These are phyloP conservation scores for Mythimna ferrago DNA, from an alignment of 2,888 invertebrate species.

Conservation along the genomic window DNA sequence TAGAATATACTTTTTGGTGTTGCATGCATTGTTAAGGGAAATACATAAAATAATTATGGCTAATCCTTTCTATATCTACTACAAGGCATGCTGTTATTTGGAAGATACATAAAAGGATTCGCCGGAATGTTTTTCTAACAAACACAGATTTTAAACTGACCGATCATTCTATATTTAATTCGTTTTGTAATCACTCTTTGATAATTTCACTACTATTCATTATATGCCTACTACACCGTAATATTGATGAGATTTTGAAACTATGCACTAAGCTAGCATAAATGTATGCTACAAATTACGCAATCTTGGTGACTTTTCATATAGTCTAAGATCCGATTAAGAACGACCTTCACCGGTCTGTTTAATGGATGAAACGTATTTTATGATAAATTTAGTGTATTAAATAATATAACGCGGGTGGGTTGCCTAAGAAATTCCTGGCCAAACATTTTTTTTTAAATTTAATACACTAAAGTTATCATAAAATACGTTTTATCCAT, in stretches of 20 bases:
- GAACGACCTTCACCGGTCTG: no score
- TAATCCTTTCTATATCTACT: background rate
- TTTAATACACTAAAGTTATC: no score
- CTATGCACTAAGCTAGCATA: background rate
- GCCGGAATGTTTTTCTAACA: background rate
- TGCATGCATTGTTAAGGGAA: background rate
- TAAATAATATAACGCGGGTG: no score
- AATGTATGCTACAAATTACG: background rate
- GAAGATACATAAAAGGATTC: background rate
- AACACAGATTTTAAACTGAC: background rate
- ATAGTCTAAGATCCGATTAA: no score
- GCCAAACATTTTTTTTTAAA: no score
- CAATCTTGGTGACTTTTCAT: background rate
- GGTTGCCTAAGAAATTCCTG: no score
- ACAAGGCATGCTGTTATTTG: constrained; percentile 8
- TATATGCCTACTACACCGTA: no score
- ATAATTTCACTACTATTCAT: no score
- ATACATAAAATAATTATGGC: background rate
- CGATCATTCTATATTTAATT: background rate
- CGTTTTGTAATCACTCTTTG: background rate
- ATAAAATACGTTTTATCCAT: no score
- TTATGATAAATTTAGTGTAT: no score
- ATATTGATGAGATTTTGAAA: no score
- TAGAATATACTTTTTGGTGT: background rate
- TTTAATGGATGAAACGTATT: no score